phyloP scores from a whole-genome alignment of 2,113 vertebrate genomes.

The Salvelinus sp. region DNA sequence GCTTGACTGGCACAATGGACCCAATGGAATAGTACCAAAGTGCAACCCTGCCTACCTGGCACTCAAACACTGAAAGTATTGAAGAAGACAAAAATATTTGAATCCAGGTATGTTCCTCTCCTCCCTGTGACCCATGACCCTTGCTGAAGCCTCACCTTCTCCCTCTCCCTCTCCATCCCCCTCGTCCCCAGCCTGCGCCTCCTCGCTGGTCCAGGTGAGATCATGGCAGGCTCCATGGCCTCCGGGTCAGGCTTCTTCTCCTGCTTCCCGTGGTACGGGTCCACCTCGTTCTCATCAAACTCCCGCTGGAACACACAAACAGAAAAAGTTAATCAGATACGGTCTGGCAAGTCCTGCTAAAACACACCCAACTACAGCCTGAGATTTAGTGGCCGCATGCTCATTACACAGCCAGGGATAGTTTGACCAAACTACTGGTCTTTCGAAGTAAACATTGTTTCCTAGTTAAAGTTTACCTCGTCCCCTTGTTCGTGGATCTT shows the following conservation, averaged over 20 bases:
- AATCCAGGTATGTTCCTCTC: background rate
- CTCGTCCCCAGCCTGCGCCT: constrained; percentile 68
- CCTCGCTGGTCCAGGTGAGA: constrained; percentile 83
- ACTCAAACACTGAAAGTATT: too few species aligned
- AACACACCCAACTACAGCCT: background rate
- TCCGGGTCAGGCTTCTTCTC: constrained; percentile 83
- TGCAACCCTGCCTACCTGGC: too few species aligned
- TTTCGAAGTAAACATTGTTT: too few species aligned
- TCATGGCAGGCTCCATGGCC: constrained; percentile 90
- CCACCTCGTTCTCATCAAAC: constrained; percentile 92
- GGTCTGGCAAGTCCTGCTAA: too few species aligned
- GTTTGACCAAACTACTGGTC: too few species aligned
- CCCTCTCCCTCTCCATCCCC: constrained; percentile 73
- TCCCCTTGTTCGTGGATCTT: constrained; percentile 92
- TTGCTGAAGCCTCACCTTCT: constrained; percentile 66
- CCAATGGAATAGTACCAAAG: too few species aligned
- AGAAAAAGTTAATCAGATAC: background rate
- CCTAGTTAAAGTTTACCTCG: constrained; percentile 74
- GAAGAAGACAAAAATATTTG: too few species aligned
- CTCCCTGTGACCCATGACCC: background rate
- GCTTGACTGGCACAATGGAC: too few species aligned
- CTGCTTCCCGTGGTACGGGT: constrained; percentile 90
- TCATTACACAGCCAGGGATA: background rate
- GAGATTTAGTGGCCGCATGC: background rate
- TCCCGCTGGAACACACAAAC: constrained; percentile 76